Conservation (phyloP, 1,140 invertebrate species). For the Drosophila nigromelanica region DNA sequence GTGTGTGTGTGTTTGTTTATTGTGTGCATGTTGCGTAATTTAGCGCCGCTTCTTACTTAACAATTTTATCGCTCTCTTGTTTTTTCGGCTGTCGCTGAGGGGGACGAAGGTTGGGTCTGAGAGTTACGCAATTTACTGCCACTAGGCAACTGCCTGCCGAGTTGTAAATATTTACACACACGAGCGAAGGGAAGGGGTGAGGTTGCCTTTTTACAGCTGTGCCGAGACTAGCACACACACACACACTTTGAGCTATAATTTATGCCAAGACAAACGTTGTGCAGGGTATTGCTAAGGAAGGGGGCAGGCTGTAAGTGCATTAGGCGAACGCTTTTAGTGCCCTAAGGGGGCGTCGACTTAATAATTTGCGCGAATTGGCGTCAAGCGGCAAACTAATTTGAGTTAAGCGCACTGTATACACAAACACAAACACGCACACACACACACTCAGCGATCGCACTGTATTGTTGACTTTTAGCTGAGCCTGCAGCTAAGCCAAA, state of each 20-base stretch:
- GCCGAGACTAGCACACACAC: constrained; percentile 24
- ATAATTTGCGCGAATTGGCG: constrained; percentile 78
- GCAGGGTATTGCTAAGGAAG: neutral
- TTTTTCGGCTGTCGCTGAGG: constrained; percentile 6
- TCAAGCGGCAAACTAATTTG: constrained; percentile 73
- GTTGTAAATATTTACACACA: constrained; percentile 52
- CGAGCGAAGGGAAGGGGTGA: neutral
- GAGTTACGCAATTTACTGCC: constrained; percentile 49
- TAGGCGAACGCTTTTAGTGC: constrained; percentile 64
- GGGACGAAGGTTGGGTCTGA: neutral
- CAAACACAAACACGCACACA: constrained; percentile 26
- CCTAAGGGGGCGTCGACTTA: constrained; percentile 54
- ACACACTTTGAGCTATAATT: constrained; percentile 54
- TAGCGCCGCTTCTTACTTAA: constrained; percentile 68
- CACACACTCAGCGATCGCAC: constrained; percentile 10
- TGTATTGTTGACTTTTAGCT: constrained; percentile 19
- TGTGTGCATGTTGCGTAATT: constrained; percentile 67
- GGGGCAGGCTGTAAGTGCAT: constrained; percentile 61
- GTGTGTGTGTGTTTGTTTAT: constrained; percentile 20
- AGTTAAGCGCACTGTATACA: constrained; percentile 66
- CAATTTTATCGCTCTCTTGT: constrained; percentile 65
- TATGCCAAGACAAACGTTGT: constrained; percentile 65
- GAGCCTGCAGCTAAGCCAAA: constrained; percentile 1
- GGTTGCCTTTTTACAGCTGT: constrained; percentile 38
- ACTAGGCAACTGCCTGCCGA: constrained; percentile 30